Evolutionary conservation across 1,140 invertebrate species (phyloP).

Genomic region (Maniola jurtina): DNA sequence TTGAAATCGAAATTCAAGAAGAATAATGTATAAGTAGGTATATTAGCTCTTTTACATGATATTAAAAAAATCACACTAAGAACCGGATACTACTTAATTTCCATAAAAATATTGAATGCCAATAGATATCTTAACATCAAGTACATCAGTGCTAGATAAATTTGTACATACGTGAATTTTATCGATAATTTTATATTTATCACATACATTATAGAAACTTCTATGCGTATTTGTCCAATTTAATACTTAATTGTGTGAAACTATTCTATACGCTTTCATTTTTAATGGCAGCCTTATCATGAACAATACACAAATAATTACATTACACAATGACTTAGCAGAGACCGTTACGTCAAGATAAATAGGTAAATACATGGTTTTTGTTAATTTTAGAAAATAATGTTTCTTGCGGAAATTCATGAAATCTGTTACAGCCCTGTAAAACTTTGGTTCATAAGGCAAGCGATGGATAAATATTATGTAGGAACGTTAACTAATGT

Average conservation of each 20-base stretch:
- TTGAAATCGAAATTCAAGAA: no score
- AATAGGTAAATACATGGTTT: background rate
- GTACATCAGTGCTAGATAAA: slow-evolving; percentile 39
- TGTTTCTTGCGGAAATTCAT: slow-evolving; percentile 1
- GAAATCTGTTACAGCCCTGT: slow-evolving; percentile 25
- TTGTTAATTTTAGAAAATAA: background rate
- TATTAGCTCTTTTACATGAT: background rate
- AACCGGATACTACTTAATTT: slow-evolving; percentile 30
- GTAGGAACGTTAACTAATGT: slow-evolving; percentile 17
- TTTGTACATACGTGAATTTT: slow-evolving; percentile 43
- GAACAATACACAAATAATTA: slow-evolving; percentile 13
- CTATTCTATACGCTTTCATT: slow-evolving; percentile 30
- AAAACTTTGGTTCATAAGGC: slow-evolving; percentile 32
- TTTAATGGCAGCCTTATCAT: slow-evolving; percentile 35
- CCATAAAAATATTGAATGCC: slow-evolving; percentile 29
- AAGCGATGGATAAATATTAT: slow-evolving; percentile 20
- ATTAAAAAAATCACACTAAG: background rate
- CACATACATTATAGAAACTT: slow-evolving; percentile 37
- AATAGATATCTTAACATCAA: slow-evolving; percentile 26
- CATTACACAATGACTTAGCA: slow-evolving; percentile 14
- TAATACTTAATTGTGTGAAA: slow-evolving; percentile 31
- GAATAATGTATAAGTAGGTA: background rate
- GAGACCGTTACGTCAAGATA: slow-evolving; percentile 2
- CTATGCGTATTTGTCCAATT: slow-evolving; percentile 30
- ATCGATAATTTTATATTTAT: slow-evolving; percentile 37